Percentiles rank a stretch among this genome's conserved stretches.
Conservation (phyloP, 2,888 invertebrate genomes). For the Drosophila neonasuta region DNA sequence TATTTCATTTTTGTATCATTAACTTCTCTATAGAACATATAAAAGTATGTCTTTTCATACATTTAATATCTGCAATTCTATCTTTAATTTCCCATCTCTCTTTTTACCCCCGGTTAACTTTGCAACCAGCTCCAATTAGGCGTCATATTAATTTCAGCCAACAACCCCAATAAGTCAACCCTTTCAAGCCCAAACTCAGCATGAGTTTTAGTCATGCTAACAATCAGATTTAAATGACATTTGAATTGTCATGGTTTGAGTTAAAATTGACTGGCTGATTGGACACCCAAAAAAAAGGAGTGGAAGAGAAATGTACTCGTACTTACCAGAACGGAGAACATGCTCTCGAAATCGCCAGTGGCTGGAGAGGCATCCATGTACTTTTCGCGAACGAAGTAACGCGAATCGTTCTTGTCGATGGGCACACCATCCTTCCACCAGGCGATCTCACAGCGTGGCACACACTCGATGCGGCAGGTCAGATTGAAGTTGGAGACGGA, state of each 20-base stretch:
- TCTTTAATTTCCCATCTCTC: background rate
- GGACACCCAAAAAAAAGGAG: background rate
- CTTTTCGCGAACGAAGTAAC: slow-evolving; percentile 87
- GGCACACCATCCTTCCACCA: slow-evolving; percentile 91
- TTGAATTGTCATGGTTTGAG: background rate
- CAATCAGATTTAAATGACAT: background rate
- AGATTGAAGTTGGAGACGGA: slow-evolving; percentile 90
- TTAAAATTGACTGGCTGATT: slow-evolving; percentile 5
- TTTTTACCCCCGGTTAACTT: background rate
- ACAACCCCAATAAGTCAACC: background rate
- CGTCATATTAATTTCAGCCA: background rate
- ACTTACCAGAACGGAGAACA: slow-evolving; percentile 91
- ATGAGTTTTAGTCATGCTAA: background rate
- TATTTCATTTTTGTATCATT: too few species aligned
- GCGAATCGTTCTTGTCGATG: slow-evolving; percentile 84
- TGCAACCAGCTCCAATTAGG: background rate
- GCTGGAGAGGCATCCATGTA: slow-evolving; percentile 88
- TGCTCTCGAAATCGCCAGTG: slow-evolving; percentile 94
- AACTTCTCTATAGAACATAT: background rate
- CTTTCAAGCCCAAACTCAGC: background rate
- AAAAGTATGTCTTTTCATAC: background rate
- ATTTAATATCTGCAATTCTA: background rate
- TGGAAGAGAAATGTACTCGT: background rate
- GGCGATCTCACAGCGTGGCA: slow-evolving; percentile 91
- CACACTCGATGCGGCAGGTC: slow-evolving; percentile 94